Evolutionary conservation across 2,888 invertebrate species (phyloP), one percentile per base, ranked within the genome.

Genomic region (Odontocerum albicorne): DNA sequence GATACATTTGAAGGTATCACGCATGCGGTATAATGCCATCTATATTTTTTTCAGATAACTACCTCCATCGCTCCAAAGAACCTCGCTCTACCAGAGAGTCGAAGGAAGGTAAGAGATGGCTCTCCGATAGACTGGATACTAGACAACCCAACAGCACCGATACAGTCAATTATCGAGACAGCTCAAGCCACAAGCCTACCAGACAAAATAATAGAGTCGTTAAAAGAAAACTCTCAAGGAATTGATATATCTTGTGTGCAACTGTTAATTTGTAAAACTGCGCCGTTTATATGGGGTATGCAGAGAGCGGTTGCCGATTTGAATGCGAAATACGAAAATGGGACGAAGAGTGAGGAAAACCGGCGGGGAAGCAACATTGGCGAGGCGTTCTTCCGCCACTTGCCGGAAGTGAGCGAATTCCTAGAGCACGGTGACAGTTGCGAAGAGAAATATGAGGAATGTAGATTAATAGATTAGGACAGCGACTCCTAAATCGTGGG

Each of bases 241-340:
- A 73, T 82, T 55, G 85, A 88, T 62, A 85, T 82, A 0, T 84
- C 83, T 45, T 91, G 90, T 63, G 75, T 90, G 2, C 82, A 84
- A 64, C 72, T 89, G 21, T 70, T 92, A 22, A 72, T 91, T 57
- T 92, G 92, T 67, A 91, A 91, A 73, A 81, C 82, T 59, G 81
- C 87, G 0, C 91, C 91, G 0, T 83, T 90, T 57, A 83, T 92
- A 57, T 80, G 80, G 73, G 85, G 84, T 62, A 90, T 90, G 83
- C 92, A 92, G 66, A 77, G 79, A 53, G 82, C 86, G 50, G 62
- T 40, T 51, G 54, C 15, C 56, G 39, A 16, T 62, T 62, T 38
- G 49, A 56, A 19, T 60, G 59, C 22, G 64, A 65, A 43, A 53
- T 45, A 21, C 15, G 45, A 42, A 22, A 43, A 57, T 19, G 32